A percentile compares a stretch with the other conserved stretches of the same genome.
Evolutionary conservation across 1,140 invertebrate species (phyloP).

Genomic region (Camponotus vicinus): DNA sequence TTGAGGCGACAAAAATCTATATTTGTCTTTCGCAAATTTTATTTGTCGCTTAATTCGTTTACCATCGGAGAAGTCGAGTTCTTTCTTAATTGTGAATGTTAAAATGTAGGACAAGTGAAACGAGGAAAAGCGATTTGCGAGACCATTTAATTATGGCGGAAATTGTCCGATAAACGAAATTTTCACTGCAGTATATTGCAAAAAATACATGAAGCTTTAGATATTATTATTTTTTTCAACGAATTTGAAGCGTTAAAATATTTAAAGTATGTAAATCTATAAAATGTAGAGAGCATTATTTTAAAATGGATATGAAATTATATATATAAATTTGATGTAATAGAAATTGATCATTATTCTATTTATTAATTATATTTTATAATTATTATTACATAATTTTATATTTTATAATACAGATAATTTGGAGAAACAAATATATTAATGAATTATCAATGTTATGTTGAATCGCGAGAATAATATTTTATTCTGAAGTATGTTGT

Average conservation of each 20-base stretch:
- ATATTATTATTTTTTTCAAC: constrained; percentile 75
- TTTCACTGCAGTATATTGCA: no score
- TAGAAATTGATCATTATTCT: constrained; percentile 29
- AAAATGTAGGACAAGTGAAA: not conserved
- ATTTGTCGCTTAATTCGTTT: constrained; percentile 19
- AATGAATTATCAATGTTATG: constrained; percentile 16
- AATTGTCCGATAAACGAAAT: not conserved
- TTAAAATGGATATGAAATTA: constrained; percentile 34
- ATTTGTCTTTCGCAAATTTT: constrained; percentile 24
- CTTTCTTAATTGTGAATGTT: constrained; percentile 7
- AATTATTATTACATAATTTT: not conserved
- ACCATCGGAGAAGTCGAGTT: not conserved
- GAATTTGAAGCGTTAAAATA: constrained; percentile 63
- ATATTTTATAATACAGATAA: constrained; percentile 1
- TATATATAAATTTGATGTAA: not conserved
- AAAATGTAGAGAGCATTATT: constrained; percentile 8
- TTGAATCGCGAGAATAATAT: constrained; percentile 7
- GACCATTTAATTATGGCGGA: not conserved
- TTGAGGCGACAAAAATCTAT: constrained; percentile 37
- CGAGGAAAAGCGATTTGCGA: not conserved
- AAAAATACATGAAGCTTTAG: constrained; percentile 73
- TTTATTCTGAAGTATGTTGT: constrained; percentile 25
- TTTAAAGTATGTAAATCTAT: constrained; percentile 47
- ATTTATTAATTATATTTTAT: constrained; percentile 42
- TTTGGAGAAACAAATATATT: not conserved